Base-by-base conservation (phyloP, 2,888 invertebrate genomes). In the Drosophila acutilabella region DNA sequence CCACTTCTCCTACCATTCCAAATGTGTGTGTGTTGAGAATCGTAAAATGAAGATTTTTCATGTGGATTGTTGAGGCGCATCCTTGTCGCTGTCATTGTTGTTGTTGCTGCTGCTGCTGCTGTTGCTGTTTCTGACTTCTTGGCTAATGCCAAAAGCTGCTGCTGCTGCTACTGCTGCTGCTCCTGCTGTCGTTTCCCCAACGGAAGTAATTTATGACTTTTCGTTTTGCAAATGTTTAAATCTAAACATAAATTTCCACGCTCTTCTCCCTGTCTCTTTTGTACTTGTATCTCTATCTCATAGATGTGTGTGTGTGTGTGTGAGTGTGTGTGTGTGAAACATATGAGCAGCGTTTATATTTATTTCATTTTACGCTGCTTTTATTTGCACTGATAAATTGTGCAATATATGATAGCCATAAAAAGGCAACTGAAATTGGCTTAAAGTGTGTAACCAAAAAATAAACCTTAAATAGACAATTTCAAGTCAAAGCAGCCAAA, bases 1-100 rank as follows among this genome's bases (percentile, higher is more conserved):
- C 16, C 50, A 8, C 45, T 45, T 8, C 38, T 6, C 14, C 44
- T 10, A 10, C 30, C 42, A 30, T 38, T 54, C 7, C 44, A 26
- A 69, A 41, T 42, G 42, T 59, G 64, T 71, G 70, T 74, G 62
- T 47, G 81, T 71, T 66, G 78, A 81, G 85, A 88, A 88, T 89
- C 89, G 87, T 89, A 88, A 89, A 88, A 87, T 87, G 83, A 88
- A 87, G 87, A 87, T 87, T 89, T 87, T 87, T 88, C 87, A 89
- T 88, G 89, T 78, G 87, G 85, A 81, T 89, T 81, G 82, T 64
- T 71, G 78, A 61, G 78, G 73, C 69, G 70, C 67, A 68, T 52
- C 68, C 70, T 59, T 78, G 70, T 66, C 68, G 78, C 70, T 68
- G 72, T 78, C 76, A 71, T 71, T 76, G 75, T 75, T 75, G 57